These are phyloP conservation scores for Scaptomyza polygonia DNA, from an alignment of 2,888 invertebrate species.

Conservation along the genomic window DNA sequence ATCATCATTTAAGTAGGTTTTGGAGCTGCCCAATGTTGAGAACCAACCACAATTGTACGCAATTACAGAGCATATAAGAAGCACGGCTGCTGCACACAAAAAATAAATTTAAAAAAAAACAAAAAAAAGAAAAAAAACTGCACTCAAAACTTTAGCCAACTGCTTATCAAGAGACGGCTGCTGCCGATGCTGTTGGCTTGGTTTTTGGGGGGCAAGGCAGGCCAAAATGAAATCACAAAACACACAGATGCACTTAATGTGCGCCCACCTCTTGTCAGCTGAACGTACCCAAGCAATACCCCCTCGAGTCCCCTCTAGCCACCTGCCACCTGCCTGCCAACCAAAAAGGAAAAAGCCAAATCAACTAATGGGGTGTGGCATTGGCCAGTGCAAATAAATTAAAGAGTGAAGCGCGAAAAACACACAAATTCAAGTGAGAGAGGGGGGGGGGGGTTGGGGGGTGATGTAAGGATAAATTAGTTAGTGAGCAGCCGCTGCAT, in stretches of 20 bases:
- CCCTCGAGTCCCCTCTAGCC: background rate
- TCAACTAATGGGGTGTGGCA: conserved; percentile 74
- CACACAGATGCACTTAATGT: conserved; percentile 63
- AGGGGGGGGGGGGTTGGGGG: background rate
- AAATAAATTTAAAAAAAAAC: conserved; percentile 78
- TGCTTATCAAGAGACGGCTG: conserved; percentile 50
- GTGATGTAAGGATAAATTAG: conserved; percentile 2
- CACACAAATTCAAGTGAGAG: conserved; percentile 19
- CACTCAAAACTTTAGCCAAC: conserved; percentile 37
- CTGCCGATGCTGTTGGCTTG: no score
- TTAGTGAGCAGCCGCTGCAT: background rate
- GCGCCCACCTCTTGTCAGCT: conserved; percentile 41
- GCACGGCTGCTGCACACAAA: conserved; percentile 65
- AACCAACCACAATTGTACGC: background rate
- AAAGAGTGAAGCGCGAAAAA: conserved; percentile 71
- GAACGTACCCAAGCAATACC: background rate
- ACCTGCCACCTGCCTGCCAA: conserved; percentile 5
- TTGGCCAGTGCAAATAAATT: conserved; percentile 76
- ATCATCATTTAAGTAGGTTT: no score
- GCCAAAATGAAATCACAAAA: conserved; percentile 34
- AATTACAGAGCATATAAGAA: conserved; percentile 34
- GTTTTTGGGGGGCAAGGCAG: conserved; percentile 2
- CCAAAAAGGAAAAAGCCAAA: background rate
- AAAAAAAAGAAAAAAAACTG: conserved; percentile 74
- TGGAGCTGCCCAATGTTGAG: background rate